Evolutionary conservation across 2,888 invertebrate genomes (phyloP).

Genomic region (Oeneis ivallda): DNA sequence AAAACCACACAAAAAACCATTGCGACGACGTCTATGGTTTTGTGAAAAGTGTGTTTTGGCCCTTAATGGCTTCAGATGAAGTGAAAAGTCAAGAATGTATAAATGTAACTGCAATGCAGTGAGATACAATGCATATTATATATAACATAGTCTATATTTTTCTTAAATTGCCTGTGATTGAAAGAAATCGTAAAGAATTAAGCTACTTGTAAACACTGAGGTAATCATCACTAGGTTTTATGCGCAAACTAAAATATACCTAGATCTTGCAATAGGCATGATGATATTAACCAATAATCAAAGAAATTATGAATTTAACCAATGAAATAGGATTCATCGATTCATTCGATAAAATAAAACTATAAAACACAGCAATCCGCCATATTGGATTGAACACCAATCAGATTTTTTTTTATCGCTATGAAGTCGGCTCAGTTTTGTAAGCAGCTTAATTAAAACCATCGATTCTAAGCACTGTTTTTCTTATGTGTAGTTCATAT

Average conservation of each 20-base stretch:
- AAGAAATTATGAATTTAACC: no score
- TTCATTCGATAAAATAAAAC: no score
- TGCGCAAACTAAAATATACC: background rate
- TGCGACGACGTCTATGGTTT: background rate
- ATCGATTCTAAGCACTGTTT: conserved; percentile 52
- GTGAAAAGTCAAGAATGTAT: conserved; percentile 37
- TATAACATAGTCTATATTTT: conserved; percentile 45
- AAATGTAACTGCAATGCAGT: conserved; percentile 60
- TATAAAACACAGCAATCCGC: no score
- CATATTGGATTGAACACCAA: no score
- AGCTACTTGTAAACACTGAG: background rate
- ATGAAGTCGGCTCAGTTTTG: no score
- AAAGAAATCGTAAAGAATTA: conserved; percentile 26
- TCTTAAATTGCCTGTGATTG: conserved; percentile 49
- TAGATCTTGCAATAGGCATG: no score
- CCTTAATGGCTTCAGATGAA: conserved; percentile 12
- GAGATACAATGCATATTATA: conserved; percentile 50
- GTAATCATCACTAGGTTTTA: no score
- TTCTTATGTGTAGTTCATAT: conserved; percentile 47
- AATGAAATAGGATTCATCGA: no score
- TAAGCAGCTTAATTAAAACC: conserved; percentile 15
- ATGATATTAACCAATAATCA: no score
- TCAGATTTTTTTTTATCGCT: no score
- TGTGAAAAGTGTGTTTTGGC: background rate
- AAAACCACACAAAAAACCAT: background rate